Evolutionary conservation across 30 jellyfish, hydroid and myxozoan genomes (phyloP).

Genomic region (Morbakka virulenta): DNA sequence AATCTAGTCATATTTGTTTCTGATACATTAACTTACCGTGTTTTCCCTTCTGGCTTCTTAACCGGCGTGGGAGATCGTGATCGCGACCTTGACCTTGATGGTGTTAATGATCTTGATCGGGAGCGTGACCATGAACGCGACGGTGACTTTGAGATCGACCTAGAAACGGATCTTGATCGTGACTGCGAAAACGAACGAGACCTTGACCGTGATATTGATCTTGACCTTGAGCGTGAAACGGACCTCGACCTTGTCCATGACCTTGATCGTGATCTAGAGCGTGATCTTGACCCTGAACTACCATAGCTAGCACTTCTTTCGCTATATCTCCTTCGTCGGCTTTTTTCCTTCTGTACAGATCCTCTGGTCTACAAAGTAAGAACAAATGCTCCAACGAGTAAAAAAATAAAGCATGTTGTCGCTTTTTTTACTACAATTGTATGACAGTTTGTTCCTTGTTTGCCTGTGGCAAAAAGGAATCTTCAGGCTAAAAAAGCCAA

Average conservation of each 20-base stretch:
- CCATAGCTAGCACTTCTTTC: conserved; percentile 63
- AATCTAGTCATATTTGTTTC: no score
- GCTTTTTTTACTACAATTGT: no score
- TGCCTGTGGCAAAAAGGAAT: no score
- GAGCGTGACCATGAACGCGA: conserved; percentile 58
- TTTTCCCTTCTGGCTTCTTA: background rate
- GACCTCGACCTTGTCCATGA: conserved; percentile 50
- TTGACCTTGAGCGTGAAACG: conserved; percentile 44
- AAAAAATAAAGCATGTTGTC: no score
- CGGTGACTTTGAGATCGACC: conserved; percentile 48
- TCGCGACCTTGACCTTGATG: conserved; percentile 39
- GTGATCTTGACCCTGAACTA: conserved; percentile 58
- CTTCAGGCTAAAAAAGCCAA: no score
- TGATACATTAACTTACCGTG: no score
- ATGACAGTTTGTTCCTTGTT: no score
- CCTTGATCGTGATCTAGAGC: conserved; percentile 30
- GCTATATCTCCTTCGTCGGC: conserved; percentile 58
- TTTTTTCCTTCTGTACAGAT: conserved; percentile 56
- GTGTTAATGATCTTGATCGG: conserved; percentile 24
- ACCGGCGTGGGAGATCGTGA: background rate
- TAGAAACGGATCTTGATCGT: conserved; percentile 48
- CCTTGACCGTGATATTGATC: conserved; percentile 52
- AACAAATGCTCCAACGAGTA: no score
- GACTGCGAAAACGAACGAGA: conserved; percentile 43
- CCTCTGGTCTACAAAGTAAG: conserved; percentile 43